phyloP scores from a whole-genome alignment of 2,888 invertebrate genomes.

The Drosophila eohydei region DNA sequence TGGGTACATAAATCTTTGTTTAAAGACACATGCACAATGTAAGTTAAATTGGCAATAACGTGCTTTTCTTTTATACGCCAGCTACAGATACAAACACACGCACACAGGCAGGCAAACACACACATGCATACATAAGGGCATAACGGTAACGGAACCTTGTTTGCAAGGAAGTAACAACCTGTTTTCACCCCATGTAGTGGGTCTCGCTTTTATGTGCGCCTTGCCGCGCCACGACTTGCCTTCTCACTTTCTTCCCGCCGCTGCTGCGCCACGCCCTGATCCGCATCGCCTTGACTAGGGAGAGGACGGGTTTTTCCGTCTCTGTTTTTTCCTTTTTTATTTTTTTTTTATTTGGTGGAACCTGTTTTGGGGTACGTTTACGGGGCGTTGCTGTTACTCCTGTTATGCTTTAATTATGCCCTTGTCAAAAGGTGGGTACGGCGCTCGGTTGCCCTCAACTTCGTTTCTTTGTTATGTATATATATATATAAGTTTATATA shows the following conservation, averaged over 20 bases:
- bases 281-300: constrained; percentile 36
- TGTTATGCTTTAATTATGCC: constrained; percentile 80
- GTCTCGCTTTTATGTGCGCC: constrained; percentile 65
- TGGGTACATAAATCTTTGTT: constrained; percentile 80
- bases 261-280: constrained; percentile 33
- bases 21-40: constrained; percentile 79
- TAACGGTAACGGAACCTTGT: constrained; percentile 82
- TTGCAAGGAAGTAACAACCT: constrained; percentile 81
- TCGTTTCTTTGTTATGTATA: constrained; percentile 40
- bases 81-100: constrained; percentile 42
- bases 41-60: constrained; percentile 80
- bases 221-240: constrained; percentile 21
- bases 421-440: constrained; percentile 75
- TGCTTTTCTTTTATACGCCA: constrained; percentile 79
- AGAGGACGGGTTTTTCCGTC: background rate
- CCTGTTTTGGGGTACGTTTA: constrained; percentile 44
- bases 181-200: constrained; percentile 78
- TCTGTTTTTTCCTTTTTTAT: background rate
- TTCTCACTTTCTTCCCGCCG: constrained; percentile 9
- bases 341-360: constrained; percentile 15
- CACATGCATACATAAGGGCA: constrained; percentile 56
- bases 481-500: background rate
- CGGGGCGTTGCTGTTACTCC: constrained; percentile 62
- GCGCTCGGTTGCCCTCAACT: constrained; percentile 36
- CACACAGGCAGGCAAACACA: constrained; percentile 20